Evolutionary conservation across 2,113 vertebrate species (phyloP), one percentile per base, ranked within the genome.

Genomic region (Ascaphus truei): DNA sequence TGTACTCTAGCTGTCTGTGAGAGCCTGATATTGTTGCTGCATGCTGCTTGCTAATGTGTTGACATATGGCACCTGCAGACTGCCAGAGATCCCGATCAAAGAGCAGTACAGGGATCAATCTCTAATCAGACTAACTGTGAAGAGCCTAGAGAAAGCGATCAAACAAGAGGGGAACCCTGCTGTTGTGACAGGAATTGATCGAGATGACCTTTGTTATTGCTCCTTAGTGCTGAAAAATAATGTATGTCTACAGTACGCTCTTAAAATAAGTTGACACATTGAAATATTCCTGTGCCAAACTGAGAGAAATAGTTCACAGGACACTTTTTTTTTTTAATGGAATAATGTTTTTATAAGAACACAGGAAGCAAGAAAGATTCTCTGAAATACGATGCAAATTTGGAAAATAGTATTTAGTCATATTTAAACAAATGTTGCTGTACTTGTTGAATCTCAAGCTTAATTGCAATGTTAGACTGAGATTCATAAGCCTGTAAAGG

Each of bases 21-120:
- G 67, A 57, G 26, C 27, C 55, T 60, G 63, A 74, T 75, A 41
- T 53, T 71, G 50, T 68, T 76, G 59, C 68, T 83, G 52, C 76
- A 76, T 73, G 26, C 64, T 62, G 66, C 60, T 79, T 77, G 72
- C 71, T 81, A 83, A 81, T 76, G 74, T 75, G 81, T 79, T 86
- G 83, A 85, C 86, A 74, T 81, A 73, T 77, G 81, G 83, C 90
- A 92, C 87, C 87, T 90, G 88, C 34, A 47, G 79, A 3, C 76
- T 79, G 68, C 78, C 1, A 72, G 85, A 81, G 61, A 77, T 80
- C 34, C 69, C 85, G 86, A 90, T 88, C 85, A 90, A 91, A 91
- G 86, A 77, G 74, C 67, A 68, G 72, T 74, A 26, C 7, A 18
- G 62, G 68, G 78, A 86, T 85, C 84, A 80, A 50, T 78, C 81